Conservation (phyloP, 2,113 vertebrate species). For the Aleadryas rufinucha region DNA sequence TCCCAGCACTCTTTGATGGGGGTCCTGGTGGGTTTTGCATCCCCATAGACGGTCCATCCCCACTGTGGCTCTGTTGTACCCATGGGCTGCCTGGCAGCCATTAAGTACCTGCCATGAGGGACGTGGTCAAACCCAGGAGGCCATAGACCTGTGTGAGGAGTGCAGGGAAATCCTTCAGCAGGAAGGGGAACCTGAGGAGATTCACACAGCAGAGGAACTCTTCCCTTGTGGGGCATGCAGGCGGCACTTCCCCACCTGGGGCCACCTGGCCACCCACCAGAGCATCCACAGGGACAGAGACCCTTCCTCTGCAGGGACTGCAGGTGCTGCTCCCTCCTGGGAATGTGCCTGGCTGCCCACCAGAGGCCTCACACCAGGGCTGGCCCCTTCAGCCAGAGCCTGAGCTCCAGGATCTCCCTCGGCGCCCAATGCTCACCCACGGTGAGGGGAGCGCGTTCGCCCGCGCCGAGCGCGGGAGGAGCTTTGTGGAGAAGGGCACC, state of each 20-base stretch:
- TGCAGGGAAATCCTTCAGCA: neutral
- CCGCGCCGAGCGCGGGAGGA: neutral
- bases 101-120: neutral
- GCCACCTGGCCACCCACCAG: neutral
- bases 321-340: neutral
- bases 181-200: neutral
- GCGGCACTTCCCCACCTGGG: neutral
- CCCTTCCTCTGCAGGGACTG: neutral
- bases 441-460: neutral
- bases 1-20: neutral
- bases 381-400: neutral
- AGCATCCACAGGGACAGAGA: neutral
- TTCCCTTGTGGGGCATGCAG: neutral
- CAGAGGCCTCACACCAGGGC: neutral
- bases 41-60: neutral
- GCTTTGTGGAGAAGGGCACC: slow-evolving; percentile 8
- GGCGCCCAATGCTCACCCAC: neutral
- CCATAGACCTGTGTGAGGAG: neutral
- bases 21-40: neutral
- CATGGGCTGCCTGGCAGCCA: neutral
- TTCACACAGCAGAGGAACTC: neutral
- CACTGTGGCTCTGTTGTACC: neutral
- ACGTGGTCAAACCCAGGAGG: fast-evolving
- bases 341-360: neutral
- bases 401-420: neutral